Base-by-base conservation (phyloP, 1,140 invertebrate species). In the Gryllus bimaculatus region DNA sequence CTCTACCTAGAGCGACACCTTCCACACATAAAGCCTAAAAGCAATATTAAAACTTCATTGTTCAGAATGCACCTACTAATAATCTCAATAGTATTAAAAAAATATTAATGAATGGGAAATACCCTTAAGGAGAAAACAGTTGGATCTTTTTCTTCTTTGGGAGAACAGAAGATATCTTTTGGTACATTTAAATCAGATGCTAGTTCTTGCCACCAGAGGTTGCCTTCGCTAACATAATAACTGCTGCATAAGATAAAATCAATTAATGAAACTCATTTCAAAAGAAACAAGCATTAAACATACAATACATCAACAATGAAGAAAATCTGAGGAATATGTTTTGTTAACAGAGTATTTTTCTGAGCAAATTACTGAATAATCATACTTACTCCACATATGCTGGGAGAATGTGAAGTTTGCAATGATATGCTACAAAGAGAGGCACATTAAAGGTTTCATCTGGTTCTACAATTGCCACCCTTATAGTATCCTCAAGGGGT, bases 191-290 rank as follows among this genome's bases (percentile, higher is more conserved):
- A 86, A 82, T 91, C 90, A 8, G 89, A 88, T 3, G 90, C 89
- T 75, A 95, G 86, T 80, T 95, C 93, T 86, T 90, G 91, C 94
- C 94, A 96, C 90, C 92, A 95, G 13, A 95, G 89, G 12, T 91
- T 91, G 80, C 89, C 89, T 10, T 89, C 89, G 73, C 92, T 92
- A 0, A 92, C 89, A 21, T 79, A 48, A 75, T 79, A 79, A 74
- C 77, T 80, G 74, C 76, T 78, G 26, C 47, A 79, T 74, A 77
- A 75, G 20, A 18, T 73, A 73, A 73, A 73, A 15, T 13, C n/a
- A 73, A 39, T 39, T 39, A 39, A 39, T 39, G 26, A 39, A 39
- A 39, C 5, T 2, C 26, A 2, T 39, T 39, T 39, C 26, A 39
- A 39, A 39, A 39, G 1, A 39, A 39, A 39, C 26, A 39, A 39